Conservation (phyloP, 2,113 vertebrate genomes). For the Cochlearius cochlearius region DNA sequence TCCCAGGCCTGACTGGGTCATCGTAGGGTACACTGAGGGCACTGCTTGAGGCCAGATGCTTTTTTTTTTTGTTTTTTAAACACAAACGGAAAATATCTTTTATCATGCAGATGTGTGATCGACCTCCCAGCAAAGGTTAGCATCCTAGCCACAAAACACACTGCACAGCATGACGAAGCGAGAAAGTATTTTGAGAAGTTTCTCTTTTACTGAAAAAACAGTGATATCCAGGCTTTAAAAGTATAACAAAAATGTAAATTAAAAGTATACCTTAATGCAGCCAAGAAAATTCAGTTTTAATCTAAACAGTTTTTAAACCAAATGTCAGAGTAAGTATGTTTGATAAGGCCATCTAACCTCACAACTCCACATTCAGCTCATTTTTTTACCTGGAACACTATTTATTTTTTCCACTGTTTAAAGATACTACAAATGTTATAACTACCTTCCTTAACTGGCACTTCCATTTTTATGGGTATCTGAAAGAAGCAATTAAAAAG, state of each 20-base stretch:
- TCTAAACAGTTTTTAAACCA: neutral
- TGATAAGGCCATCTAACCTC: neutral
- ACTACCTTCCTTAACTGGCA: neutral
- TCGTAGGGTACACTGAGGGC: neutral
- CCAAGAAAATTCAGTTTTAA: neutral
- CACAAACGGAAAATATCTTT: neutral
- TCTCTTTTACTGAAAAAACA: neutral
- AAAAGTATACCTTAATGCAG: neutral
- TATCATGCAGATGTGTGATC: neutral
- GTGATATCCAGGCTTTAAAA: neutral
- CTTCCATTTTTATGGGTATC: neutral
- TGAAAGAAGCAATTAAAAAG: constrained; percentile 15
- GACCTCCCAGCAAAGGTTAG: neutral
- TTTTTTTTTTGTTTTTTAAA: neutral
- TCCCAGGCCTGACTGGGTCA: neutral
- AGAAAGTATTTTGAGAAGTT: neutral
- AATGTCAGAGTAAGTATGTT: neutral
- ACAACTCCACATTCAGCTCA: neutral
- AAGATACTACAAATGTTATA: neutral
- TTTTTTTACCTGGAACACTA: neutral
- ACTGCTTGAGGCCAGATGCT: neutral
- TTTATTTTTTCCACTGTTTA: neutral
- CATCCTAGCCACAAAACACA: neutral
- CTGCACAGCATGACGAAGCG: rapidly evolving
- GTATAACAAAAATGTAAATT: neutral